Base-by-base conservation (phyloP, 2,888 invertebrate species). In the Camptogramma bilineatum region DNA sequence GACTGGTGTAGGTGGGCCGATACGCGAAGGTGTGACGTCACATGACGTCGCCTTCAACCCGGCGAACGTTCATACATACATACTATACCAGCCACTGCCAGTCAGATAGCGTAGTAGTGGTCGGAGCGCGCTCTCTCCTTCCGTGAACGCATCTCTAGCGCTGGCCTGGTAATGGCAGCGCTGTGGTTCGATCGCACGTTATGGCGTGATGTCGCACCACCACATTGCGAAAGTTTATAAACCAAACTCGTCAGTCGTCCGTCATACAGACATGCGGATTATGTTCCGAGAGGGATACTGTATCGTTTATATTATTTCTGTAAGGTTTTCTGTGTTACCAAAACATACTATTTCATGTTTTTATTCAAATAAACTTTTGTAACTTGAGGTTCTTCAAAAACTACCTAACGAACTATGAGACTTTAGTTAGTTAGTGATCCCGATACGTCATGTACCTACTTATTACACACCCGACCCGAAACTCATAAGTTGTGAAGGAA, bases 131-230 rank as follows among this genome's bases (percentile, higher is more conserved):
- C 66, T 62, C 65, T 69, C 65, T 62, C 69, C 64, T 59, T 58
- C 68, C 59, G 58, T 61, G 55, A 66, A 53, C 51, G 51, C 44
- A 54, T 55, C 54, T 51, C 55, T 55, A 60, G 61, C 59, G 34
- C 48, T 53, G 53, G 24, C 19, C 16, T 21, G 61, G 50, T 50
- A 53, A 48, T 55, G 68, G 50, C 61, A 54, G 65, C 55, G 62
- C 47, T 66, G 52, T 73, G 75, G 78, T 82, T 77, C 80, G 80
- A 86, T 89, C 84, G 88, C 83, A 83, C 82, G 88, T 81, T 82
- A 80, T 92, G 91, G 91, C 92, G 91, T 91, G 87, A 88, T 86
- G 80, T 85, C 87, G 83, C 75, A 80, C 86, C 84, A 86, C 78
- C 75, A 58, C 48, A 62, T 84, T 88, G 84, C 86, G 90, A 91